These are phyloP conservation scores for Malurus alboscapulatus DNA, from an alignment of 2,113 vertebrate genomes.

Conservation along the genomic window DNA sequence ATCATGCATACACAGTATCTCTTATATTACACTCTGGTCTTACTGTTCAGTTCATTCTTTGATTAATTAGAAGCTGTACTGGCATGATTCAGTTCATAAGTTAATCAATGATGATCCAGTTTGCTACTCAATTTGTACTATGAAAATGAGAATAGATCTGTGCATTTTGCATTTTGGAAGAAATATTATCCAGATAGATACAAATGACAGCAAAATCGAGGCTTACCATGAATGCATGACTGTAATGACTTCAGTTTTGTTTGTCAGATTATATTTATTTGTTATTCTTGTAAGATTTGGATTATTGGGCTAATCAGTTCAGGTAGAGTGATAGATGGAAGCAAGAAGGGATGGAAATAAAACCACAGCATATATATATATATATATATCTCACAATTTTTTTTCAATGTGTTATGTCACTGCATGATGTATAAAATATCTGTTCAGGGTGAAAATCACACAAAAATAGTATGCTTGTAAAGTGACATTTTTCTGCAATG, in stretches of 20 bases:
- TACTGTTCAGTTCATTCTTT: not conserved
- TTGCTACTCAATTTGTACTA: not conserved
- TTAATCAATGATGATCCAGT: not conserved
- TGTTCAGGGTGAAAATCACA: not conserved
- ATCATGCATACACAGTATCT: not conserved
- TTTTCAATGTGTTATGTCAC: not conserved
- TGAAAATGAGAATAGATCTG: not conserved
- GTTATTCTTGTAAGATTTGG: not conserved
- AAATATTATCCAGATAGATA: not conserved
- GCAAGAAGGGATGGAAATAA: not conserved
- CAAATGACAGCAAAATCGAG: not conserved
- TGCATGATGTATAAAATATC: not conserved
- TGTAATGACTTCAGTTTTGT: not conserved
- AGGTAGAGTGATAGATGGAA: not conserved
- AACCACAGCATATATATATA: not conserved
- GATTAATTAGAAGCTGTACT: not conserved
- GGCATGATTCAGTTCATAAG: not conserved
- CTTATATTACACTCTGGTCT: not conserved
- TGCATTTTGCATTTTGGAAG: not conserved
- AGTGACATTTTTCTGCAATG: not conserved
- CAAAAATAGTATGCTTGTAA: not conserved
- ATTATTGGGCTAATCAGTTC: not conserved
- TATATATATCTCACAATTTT: too few relatives aligned
- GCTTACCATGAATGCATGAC: not conserved
- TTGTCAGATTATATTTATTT: not conserved